Evolutionary conservation across 1,140 invertebrate genomes (phyloP), one percentile per base, ranked within the genome.

Genomic region (Thaumatotibia leucotreta): DNA sequence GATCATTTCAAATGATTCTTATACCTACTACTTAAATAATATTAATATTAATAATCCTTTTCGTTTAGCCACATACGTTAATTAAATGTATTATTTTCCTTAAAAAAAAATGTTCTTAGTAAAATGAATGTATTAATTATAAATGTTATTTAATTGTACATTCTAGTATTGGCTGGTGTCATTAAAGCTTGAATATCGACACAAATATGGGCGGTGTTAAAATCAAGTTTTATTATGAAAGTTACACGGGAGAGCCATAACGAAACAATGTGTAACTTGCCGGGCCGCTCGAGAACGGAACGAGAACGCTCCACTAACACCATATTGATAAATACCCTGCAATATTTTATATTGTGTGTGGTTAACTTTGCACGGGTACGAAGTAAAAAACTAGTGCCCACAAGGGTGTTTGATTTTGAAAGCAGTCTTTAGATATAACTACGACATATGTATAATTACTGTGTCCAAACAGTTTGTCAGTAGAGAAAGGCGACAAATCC

Each of bases 171-270:
- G 1, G 39, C 14, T 20, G 9, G 14, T 17, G 39, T 8, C 14
- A 8, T 45, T 20, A 17, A n/a, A 45, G n/a, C 14, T 17, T 45
- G 39, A 20, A 45, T 45, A 45, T 45, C 39, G 39, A 45, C 39
- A 45, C 39, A 45, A 45, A 58, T 58, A 58, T 75, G 71, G 68
- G 70, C 63, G 66, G 63, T 64, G 65, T 72, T 77, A 76, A 82
- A 75, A 78, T 74, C 72, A 80, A 82, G 80, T 84, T 83, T 76
- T 79, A 82, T 77, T 71, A 77, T 75, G 68, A 66, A 84, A 82
- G 66, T 84, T 80, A 70, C 72, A 66, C 73, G 72, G 72, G 71
- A 65, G 73, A 78, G 77, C 75, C 79, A 76, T 77, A 74, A 81
- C 67, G 66, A 70, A 78, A 81, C 79, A 79, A 79, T 77, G 75